Percentiles rank a stretch among this genome's conserved stretches.
Evolutionary conservation across 1,140 invertebrate genomes (phyloP).

Genomic region (Leguminivora glycinivorella): DNA sequence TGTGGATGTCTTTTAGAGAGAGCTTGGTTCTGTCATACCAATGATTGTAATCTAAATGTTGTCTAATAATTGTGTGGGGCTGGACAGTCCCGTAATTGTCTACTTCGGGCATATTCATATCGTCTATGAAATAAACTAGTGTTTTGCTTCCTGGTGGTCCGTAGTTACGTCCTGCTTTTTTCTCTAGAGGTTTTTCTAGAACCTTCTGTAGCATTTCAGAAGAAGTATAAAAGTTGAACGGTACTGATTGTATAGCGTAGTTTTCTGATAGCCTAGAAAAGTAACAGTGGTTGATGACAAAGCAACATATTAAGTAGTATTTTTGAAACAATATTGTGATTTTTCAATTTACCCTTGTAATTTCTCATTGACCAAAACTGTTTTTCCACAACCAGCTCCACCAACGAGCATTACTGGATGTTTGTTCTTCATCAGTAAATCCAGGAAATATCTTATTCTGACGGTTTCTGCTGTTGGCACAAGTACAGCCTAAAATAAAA

Average conservation of each 20-base stretch:
- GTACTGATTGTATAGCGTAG: constrained; percentile 93
- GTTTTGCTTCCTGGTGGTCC: constrained; percentile 96
- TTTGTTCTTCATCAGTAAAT: constrained; percentile 91
- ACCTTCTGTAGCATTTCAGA: constrained; percentile 98
- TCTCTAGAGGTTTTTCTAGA: constrained; percentile 96
- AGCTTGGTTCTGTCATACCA: constrained; percentile 96
- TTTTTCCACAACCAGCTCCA: constrained; percentile 94
- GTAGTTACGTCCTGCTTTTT: constrained; percentile 97
- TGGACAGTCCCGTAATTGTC: constrained; percentile 97
- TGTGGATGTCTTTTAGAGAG: constrained; percentile 96
- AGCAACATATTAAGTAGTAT: neutral
- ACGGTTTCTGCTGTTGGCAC: constrained; percentile 98
- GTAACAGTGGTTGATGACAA: constrained; percentile 25
- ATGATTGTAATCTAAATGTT: constrained; percentile 97
- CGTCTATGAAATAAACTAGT: constrained; percentile 97
- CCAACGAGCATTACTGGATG: constrained; percentile 97
- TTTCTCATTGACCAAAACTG: constrained; percentile 93
- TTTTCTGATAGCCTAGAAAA: constrained; percentile 86
- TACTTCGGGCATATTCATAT: constrained; percentile 99
- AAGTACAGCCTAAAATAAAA: constrained; percentile 84
- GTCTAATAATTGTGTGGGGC: constrained; percentile 96
- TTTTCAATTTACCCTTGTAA: constrained; percentile 78
- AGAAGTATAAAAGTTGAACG: constrained; percentile 98
- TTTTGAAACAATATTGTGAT: neutral
- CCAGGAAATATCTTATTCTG: constrained; percentile 92